Percentiles rank a stretch among this genome's conserved stretches.
Evolutionary conservation across 2,888 invertebrate genomes (phyloP).

Genomic region (Sarcophaga subvicina): DNA sequence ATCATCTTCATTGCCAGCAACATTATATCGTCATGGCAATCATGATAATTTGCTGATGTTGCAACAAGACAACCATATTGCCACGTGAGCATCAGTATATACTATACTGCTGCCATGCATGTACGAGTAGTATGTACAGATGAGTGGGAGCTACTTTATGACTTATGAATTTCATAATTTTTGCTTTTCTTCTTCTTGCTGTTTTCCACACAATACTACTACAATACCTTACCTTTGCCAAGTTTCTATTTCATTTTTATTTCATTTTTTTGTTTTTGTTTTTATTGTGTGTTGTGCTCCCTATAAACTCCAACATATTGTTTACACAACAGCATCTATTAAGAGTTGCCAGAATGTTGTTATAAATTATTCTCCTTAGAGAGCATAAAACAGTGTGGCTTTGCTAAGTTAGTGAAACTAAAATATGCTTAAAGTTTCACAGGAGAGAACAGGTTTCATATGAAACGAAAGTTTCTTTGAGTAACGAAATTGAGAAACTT

Average conservation of each 20-base stretch:
- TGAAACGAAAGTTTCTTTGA: too few relatives aligned
- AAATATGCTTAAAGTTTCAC: too few relatives aligned
- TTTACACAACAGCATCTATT: not conserved
- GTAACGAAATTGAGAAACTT: too few relatives aligned
- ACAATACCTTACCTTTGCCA: not conserved
- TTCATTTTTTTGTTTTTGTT: not conserved
- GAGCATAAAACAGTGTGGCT: not conserved
- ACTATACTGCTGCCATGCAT: too few relatives aligned
- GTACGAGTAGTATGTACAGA: not conserved
- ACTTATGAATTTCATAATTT: slow-evolving; percentile 1
- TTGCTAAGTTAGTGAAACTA: too few relatives aligned
- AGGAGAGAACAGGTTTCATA: too few relatives aligned
- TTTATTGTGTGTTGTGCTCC: not conserved
- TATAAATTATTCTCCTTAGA: not conserved
- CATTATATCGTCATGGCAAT: not conserved
- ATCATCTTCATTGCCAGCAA: not conserved
- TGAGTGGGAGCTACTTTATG: not conserved
- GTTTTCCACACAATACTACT: not conserved
- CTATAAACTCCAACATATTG: not conserved
- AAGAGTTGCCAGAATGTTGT: not conserved
- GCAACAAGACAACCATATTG: not conserved
- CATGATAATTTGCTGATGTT: not conserved
- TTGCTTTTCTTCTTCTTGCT: not conserved
- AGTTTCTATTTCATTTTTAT: not conserved
- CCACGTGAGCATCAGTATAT: not conserved